phyloP scores from a whole-genome alignment of 2,888 invertebrate genomes.

The Branchellion lobata region DNA sequence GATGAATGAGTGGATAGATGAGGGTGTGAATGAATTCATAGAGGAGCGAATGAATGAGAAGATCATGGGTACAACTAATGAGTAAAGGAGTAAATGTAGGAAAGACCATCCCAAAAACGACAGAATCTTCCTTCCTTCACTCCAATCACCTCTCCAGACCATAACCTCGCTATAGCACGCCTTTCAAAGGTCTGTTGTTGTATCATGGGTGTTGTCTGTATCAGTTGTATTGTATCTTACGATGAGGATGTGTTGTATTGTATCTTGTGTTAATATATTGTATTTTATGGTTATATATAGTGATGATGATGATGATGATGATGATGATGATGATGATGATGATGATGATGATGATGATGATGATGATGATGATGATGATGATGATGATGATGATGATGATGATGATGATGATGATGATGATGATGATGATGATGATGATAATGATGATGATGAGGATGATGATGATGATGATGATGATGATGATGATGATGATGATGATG shows the following conservation, averaged over 20 bases:
- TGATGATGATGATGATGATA: constrained; percentile 12
- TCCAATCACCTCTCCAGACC: neutral
- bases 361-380: constrained; percentile 20
- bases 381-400: constrained; percentile 20
- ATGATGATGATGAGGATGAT: constrained; percentile 20
- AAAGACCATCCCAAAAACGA: neutral
- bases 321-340: constrained; percentile 29
- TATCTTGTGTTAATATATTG: no score
- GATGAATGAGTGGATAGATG: no score
- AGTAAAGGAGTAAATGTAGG: neutral
- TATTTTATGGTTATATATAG: no score
- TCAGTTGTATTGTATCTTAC: no score
- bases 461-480: constrained; percentile 29
- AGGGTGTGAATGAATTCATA: no score
- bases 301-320: constrained; percentile 29
- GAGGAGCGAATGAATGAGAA: neutral
- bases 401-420: constrained; percentile 7
- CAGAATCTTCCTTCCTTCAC: neutral
- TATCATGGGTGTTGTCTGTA: neutral
- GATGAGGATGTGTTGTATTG: no score
- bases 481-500: constrained; percentile 29
- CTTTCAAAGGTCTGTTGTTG: neutral
- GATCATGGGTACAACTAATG: neutral
- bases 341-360: constrained; percentile 20
- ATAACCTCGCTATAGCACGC: neutral